These are phyloP conservation scores for Myotis myotis DNA, from an alignment of 2,797 vertebrate species.

Conservation along the genomic window DNA sequence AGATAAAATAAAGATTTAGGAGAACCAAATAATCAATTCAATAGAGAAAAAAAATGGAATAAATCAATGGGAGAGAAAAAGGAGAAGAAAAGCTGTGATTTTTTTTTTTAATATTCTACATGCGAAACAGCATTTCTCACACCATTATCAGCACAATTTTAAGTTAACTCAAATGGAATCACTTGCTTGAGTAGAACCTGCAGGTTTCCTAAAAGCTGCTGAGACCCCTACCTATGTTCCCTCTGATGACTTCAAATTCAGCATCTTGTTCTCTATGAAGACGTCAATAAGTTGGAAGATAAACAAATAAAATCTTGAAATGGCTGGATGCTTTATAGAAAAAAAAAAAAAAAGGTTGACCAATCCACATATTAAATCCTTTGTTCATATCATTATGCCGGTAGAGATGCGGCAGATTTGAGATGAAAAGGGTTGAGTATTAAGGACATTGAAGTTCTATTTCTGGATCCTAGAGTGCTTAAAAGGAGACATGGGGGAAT, in stretches of 20 bases:
- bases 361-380: not conserved
- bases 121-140: conserved; percentile 49
- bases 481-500: not conserved
- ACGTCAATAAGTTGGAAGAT: not conserved
- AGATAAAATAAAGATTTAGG: not conserved
- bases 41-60: not conserved
- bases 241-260: conserved; percentile 53
- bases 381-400: not conserved
- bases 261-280: conserved; percentile 15
- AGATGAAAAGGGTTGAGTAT: not conserved
- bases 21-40: conserved; percentile 12
- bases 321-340: not conserved
- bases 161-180: conserved; percentile 37
- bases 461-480: not conserved
- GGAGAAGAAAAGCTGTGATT: not conserved
- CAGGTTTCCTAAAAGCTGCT: not conserved
- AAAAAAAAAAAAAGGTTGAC: not conserved
- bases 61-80: conserved; percentile 3
- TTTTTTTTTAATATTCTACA: not conserved
- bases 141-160: conserved; percentile 53
- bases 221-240: not conserved
- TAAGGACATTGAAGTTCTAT: not conserved
- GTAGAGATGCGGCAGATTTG: not conserved
- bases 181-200: conserved; percentile 45
- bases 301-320: conserved; percentile 29